These are phyloP conservation scores for Peromyscus nudipes DNA, from an alignment of 2,797 vertebrate species.

Conservation along the genomic window DNA sequence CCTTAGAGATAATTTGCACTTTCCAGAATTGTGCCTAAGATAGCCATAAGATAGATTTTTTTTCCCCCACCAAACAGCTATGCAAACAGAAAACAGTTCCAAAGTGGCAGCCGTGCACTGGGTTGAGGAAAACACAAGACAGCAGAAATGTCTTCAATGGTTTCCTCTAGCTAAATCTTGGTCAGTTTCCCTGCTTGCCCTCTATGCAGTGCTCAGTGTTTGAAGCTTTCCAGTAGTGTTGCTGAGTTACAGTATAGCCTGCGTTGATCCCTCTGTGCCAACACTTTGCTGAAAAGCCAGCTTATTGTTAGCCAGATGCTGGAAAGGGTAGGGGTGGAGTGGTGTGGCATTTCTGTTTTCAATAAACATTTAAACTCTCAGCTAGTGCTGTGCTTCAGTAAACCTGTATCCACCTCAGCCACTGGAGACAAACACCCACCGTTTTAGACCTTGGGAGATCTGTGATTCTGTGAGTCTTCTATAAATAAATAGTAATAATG, in stretches of 20 bases:
- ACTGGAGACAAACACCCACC: neutral
- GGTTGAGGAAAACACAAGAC: constrained; percentile 75
- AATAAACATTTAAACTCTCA: constrained; percentile 89
- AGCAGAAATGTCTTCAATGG: constrained; percentile 83
- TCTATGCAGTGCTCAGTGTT: constrained; percentile 81
- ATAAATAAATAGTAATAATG: constrained; percentile 51
- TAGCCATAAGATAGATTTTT: constrained; percentile 82
- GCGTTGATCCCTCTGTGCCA: constrained; percentile 83
- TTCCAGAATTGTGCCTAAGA: constrained; percentile 86
- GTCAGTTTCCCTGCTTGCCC: constrained; percentile 63
- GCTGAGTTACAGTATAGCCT: constrained; percentile 86
- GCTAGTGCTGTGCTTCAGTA: constrained; percentile 63
- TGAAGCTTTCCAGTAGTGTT: constrained; percentile 84
- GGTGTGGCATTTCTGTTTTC: constrained; percentile 90
- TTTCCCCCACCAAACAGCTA: constrained; percentile 84
- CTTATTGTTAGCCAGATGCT: constrained; percentile 85
- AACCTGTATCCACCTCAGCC: constrained; percentile 55
- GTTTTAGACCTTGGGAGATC: constrained; percentile 16
- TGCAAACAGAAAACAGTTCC: constrained; percentile 87
- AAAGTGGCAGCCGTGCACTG: constrained; percentile 79
- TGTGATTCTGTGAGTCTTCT: constrained; percentile 65
- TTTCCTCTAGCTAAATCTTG: constrained; percentile 77
- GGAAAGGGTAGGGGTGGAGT: constrained; percentile 88
- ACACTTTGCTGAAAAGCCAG: constrained; percentile 87
- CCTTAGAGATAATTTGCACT: constrained; percentile 88